A percentile compares a stretch with the other conserved stretches of the same genome.
These are phyloP conservation scores for Physeter macrocephalus DNA, from an alignment of 2,113 vertebrate species.

Conservation along the genomic window DNA sequence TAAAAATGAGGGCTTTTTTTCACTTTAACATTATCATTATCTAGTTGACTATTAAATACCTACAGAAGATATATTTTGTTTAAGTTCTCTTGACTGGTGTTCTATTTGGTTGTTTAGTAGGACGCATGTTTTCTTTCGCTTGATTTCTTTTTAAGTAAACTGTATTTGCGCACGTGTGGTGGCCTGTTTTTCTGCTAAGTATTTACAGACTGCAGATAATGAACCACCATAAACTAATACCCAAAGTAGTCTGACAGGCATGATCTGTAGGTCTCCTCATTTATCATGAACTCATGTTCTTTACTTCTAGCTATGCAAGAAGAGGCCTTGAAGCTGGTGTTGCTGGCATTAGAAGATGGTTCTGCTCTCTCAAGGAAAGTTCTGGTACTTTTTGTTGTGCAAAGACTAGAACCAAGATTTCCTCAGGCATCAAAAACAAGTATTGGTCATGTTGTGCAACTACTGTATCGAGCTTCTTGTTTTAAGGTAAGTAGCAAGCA, in stretches of 20 bases:
- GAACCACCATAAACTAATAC: not conserved
- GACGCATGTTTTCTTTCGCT: not conserved
- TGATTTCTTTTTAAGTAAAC: conserved; percentile 14
- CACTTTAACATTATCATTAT: not conserved
- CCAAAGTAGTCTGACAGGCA: not conserved
- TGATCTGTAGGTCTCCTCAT: not conserved
- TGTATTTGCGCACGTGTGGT: not conserved
- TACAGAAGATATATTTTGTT: not conserved
- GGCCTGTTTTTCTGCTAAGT: not conserved
- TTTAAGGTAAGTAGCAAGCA: conserved; percentile 88
- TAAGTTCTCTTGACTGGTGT: conserved; percentile 21
- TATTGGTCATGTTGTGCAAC: conserved; percentile 98
- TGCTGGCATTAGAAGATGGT: conserved; percentile 95
- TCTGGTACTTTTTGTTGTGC: conserved; percentile 97
- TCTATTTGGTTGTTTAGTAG: not conserved
- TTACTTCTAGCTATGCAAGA: conserved; percentile 93
- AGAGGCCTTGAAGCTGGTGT: conserved; percentile 94
- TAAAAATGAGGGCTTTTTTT: not conserved
- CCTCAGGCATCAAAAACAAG: conserved; percentile 99
- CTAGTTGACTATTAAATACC: not conserved
- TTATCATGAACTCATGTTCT: not conserved
- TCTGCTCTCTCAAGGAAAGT: conserved; percentile 98
- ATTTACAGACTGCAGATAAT: not conserved
- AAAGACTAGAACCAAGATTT: conserved; percentile 96
- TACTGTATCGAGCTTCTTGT: conserved; percentile 97